These are phyloP conservation scores for Clarias batrachus DNA, from an alignment of 2,113 vertebrate genomes.

Conservation along the genomic window DNA sequence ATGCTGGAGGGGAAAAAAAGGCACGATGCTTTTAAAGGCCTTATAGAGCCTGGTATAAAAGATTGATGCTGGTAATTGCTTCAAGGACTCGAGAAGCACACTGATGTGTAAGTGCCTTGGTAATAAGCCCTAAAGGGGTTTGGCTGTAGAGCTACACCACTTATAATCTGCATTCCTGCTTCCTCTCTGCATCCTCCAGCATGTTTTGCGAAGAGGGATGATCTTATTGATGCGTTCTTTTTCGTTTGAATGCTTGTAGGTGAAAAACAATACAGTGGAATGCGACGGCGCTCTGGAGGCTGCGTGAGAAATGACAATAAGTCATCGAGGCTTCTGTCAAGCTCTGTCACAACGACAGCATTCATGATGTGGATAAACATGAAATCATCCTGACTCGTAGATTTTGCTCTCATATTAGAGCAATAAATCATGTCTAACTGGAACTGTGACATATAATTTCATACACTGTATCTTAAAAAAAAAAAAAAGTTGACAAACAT, in stretches of 20 bases:
- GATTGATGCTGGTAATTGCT: constrained; percentile 47
- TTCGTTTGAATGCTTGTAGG: not conserved
- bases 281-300: not conserved
- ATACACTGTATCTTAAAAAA: too few relatives aligned
- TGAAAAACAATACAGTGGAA: not conserved
- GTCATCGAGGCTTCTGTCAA: not conserved
- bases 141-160: not conserved
- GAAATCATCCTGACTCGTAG: not conserved
- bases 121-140: constrained; percentile 42
- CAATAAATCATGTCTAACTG: not conserved
- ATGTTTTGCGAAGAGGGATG: constrained; percentile 7
- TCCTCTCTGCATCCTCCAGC: constrained; percentile 13
- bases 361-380: not conserved
- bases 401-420: not conserved
- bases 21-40: constrained; percentile 25
- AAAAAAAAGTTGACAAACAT: not conserved
- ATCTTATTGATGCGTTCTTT: not conserved
- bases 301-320: not conserved
- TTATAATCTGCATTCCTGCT: constrained; percentile 17
- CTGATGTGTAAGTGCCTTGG: constrained; percentile 35
- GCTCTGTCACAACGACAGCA: not conserved
- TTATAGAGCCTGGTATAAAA: constrained; percentile 28
- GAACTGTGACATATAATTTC: not conserved
- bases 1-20: not conserved
- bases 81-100: constrained; percentile 34